Base-by-base conservation (phyloP, 2,888 invertebrate genomes). In the Ariolimax columbianus region DNA sequence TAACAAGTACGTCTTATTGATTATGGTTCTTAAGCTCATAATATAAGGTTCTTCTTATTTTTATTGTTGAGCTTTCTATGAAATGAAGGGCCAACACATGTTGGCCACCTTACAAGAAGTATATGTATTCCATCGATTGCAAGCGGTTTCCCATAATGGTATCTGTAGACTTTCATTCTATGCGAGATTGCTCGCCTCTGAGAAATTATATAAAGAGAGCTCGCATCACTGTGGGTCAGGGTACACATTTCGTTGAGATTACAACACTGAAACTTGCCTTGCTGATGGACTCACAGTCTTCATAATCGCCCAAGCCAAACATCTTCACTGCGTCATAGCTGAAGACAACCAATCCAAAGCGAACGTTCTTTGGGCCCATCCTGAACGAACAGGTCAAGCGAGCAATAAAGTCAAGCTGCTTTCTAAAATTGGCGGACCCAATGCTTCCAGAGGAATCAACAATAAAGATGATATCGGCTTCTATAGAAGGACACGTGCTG, bases 401-500 rank as follows among this genome's bases (percentile, higher is more conserved):
- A 30, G 30, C 30, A 1, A 43, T 30, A n/a, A 66, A 66, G 11
- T 63, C 2, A 0, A n/a, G 38, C 17, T 40, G 38, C 2, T 4
- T 0, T 1, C 3, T 4, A 40, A 40, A 66, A 40, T 43, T 79
- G 40, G 14, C n/a, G 4, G 38, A 17, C 6, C 38, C 36, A 1
- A 79, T 66, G 30, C 79, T 79, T 4, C 79, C 79, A 66, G 79
- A 79, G 36, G 79, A 23, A n/a, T 79, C 79, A 30, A 36, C 36
- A 26, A 79, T 30, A 6, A 63, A 79, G 7, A 79, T 59, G 6
- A 79, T 30, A 66, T 79, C 79, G 0, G n/a, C 79, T 6, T 0
- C 17, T 11, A n/a, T 6, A 6, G 9, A 7, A 14, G n/a, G n/a
- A n/a, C 73, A 73, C 3, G 26, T 43, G 17, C 47, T 30, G 11